Evolutionary conservation across 1,140 invertebrate species (phyloP).

Genomic region (Dinoponera quadriceps): DNA sequence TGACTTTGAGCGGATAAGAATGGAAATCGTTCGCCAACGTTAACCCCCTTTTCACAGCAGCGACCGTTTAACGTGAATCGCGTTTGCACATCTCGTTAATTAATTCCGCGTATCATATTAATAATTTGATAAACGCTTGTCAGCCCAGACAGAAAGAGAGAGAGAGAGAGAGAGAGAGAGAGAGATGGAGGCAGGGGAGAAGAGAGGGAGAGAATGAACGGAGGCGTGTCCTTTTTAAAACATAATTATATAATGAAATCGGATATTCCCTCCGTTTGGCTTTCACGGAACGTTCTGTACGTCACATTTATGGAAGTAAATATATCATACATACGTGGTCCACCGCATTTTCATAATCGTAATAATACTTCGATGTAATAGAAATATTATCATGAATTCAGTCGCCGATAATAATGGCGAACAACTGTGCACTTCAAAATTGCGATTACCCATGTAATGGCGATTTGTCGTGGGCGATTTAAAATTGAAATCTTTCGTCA

Average conservation of each 20-base stretch:
- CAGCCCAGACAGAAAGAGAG: not conserved
- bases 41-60: not conserved
- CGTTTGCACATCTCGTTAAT: conserved; percentile 28
- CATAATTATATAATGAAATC: conserved; percentile 26
- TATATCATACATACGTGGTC: not conserved
- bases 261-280: not conserved
- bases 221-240: conserved; percentile 29
- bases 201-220: too few species aligned
- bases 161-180: too few species aligned
- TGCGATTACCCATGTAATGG: not conserved
- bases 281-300: not conserved
- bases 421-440: not conserved
- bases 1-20: conserved; percentile 29
- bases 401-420: not conserved
- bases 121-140: conserved; percentile 26
- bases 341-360: not conserved
- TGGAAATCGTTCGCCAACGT: conserved; percentile 27
- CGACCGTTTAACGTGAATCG: conserved; percentile 23
- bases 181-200: too few species aligned
- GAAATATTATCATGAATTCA: conserved; percentile 10
- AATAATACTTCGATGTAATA: not conserved
- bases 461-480: not conserved
- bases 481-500: not conserved
- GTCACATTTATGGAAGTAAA: conserved; percentile 19
- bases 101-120: conserved; percentile 29